A percentile compares a stretch with the other conserved stretches of the same genome.
Conservation (phyloP, 2,113 vertebrate genomes). For the Myrmophylax atrothorax region DNA sequence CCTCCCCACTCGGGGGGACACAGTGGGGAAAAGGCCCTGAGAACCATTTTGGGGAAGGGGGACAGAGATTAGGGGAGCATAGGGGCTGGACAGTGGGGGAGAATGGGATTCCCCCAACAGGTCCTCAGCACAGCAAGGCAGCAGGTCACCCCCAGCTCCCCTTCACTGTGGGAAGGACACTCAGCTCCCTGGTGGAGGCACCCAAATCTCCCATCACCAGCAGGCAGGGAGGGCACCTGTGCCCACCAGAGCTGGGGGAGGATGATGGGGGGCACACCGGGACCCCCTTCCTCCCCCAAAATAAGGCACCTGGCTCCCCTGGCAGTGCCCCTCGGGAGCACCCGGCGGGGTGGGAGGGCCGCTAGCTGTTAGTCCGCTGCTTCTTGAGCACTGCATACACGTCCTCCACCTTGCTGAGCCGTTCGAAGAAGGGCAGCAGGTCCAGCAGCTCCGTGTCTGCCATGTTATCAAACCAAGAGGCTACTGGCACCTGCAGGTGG, state of each 20-base stretch:
- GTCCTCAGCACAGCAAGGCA: conserved; percentile 7
- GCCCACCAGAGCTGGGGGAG: not conserved
- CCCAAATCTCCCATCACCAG: not conserved
- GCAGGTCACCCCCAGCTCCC: not conserved
- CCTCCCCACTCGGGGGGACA: not conserved
- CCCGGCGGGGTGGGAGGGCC: not conserved
- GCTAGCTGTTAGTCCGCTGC: conserved; percentile 89
- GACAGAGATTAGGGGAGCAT: rapidly evolving
- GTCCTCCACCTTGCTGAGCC: conserved; percentile 91
- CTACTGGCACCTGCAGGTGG: conserved; percentile 86
- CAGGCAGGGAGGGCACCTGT: not conserved
- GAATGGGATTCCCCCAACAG: not conserved
- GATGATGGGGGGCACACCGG: not conserved
- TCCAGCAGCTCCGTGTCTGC: conserved; percentile 94
- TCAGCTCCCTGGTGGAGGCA: not conserved
- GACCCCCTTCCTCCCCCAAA: not conserved
- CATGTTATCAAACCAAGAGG: conserved; percentile 98
- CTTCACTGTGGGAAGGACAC: not conserved
- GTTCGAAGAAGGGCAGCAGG: conserved; percentile 95
- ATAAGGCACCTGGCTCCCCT: not conserved
- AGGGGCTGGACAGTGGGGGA: not conserved
- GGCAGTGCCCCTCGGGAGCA: rapidly evolving
- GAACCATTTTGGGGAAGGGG: not conserved
- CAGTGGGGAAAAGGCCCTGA: conserved; percentile 36
- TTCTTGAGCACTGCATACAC: conserved; percentile 91